Conservation (phyloP, 2,888 invertebrate species). For the Xestia rhomboidea region DNA sequence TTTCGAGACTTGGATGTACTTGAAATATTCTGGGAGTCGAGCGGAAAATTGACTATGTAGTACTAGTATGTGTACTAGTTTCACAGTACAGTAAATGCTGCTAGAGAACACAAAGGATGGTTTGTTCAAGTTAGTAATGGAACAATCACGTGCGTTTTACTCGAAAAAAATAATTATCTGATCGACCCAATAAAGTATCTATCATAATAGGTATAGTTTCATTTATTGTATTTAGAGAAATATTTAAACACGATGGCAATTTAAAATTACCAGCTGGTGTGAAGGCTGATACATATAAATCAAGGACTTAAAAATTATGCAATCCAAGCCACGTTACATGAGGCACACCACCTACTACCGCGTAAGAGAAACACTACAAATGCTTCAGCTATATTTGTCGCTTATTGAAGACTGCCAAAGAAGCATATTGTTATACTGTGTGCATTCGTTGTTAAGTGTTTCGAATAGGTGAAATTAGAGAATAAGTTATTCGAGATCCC, state of each 20-base stretch:
- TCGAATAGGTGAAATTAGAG: too few species aligned
- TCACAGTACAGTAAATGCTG: too few species aligned
- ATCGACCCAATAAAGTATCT: not conserved
- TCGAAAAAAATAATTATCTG: not conserved
- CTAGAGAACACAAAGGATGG: too few species aligned
- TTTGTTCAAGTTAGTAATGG: not conserved
- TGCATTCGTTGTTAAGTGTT: too few species aligned
- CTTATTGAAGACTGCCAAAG: slow-evolving; percentile 15
- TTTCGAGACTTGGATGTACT: too few species aligned
- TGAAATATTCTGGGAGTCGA: too few species aligned
- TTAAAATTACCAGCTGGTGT: not conserved
- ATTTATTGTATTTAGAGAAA: not conserved
- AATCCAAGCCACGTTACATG: slow-evolving; percentile 10
- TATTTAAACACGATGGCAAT: not conserved
- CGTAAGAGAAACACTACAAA: slow-evolving; percentile 37
- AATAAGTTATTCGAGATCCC: too few species aligned
- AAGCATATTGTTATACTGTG: slow-evolving; percentile 7
- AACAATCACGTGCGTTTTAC: not conserved
- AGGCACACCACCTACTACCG: slow-evolving; percentile 5
- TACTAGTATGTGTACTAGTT: too few species aligned
- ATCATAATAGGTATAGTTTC: not conserved
- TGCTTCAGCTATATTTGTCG: slow-evolving; percentile 11
- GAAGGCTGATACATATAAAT: slow-evolving; percentile 1
- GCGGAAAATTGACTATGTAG: too few species aligned
- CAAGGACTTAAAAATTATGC: slow-evolving; percentile 29